These are phyloP conservation scores for Tragelaphus buxtoni DNA, from an alignment of 2,113 vertebrate species.

Conservation along the genomic window DNA sequence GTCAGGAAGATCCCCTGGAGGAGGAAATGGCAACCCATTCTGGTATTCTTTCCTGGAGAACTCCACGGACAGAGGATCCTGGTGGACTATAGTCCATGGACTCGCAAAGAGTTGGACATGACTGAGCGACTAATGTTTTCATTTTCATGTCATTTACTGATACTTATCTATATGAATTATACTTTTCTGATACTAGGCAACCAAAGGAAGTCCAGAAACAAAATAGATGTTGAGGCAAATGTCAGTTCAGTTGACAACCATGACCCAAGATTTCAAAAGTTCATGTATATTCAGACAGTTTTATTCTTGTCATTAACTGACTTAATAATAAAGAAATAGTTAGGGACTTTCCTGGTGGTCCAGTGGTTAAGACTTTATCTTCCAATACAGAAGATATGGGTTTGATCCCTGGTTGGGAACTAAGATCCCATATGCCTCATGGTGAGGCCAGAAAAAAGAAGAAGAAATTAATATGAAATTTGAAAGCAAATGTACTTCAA, in stretches of 20 bases:
- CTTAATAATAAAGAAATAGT: background rate
- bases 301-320: background rate
- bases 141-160: background rate
- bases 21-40: background rate
- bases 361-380: background rate
- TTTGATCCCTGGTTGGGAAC: background rate
- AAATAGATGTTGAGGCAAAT: background rate
- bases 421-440: background rate
- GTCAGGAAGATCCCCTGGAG: background rate
- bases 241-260: background rate
- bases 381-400: background rate
- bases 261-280: background rate
- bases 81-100: background rate
- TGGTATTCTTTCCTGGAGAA: background rate
- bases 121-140: background rate
- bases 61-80: background rate
- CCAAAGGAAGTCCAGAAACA: background rate
- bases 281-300: background rate
- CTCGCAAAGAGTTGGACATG: background rate
- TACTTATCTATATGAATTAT: background rate
- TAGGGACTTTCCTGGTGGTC: background rate
- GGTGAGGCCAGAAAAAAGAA: background rate
- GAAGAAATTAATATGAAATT: background rate
- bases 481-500: background rate
- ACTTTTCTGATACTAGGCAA: background rate